A percentile compares a stretch with the other conserved stretches of the same genome.
Conservation (phyloP, 2,797 vertebrate species). For the Otolemur crassicaudatus region DNA sequence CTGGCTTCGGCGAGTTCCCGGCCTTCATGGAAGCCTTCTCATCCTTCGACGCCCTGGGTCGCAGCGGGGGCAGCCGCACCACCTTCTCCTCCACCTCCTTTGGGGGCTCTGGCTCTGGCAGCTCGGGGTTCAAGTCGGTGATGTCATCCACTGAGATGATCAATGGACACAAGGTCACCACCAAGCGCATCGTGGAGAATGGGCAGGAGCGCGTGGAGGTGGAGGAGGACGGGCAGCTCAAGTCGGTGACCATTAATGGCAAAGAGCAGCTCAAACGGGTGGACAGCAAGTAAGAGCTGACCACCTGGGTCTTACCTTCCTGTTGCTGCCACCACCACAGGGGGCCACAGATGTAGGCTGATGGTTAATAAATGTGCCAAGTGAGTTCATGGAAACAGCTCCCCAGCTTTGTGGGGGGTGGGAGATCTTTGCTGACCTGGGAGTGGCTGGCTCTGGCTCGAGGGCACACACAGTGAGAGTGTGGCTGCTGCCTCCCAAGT, state of each 20-base stretch:
- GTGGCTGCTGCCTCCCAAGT: neutral
- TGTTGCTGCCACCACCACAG: accelerated
- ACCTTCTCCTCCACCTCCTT: conserved; percentile 75
- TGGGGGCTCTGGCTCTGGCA: conserved; percentile 51
- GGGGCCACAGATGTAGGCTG: neutral
- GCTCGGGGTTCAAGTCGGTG: conserved; percentile 88
- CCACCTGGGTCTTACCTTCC: neutral
- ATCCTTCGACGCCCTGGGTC: conserved; percentile 84
- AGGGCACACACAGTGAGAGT: neutral
- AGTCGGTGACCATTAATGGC: conserved; percentile 91
- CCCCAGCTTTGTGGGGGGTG: neutral
- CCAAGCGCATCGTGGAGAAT: conserved; percentile 91
- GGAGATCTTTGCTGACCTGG: accelerated
- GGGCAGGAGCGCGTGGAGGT: conserved; percentile 93
- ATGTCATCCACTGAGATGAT: conserved; percentile 92
- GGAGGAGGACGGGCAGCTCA: conserved; percentile 94
- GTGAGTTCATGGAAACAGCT: neutral
- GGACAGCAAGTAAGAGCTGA: conserved; percentile 31
- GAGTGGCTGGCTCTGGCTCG: accelerated
- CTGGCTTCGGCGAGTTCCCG: conserved; percentile 57
- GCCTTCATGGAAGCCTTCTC: conserved; percentile 86
- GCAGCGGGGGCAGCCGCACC: neutral
- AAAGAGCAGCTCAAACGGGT: conserved; percentile 82
- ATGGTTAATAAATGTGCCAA: conserved; percentile 81
- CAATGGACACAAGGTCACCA: conserved; percentile 92